phyloP scores from a whole-genome alignment of 64 coral and sea anemone species.

The Dendronephthya gigantea region DNA sequence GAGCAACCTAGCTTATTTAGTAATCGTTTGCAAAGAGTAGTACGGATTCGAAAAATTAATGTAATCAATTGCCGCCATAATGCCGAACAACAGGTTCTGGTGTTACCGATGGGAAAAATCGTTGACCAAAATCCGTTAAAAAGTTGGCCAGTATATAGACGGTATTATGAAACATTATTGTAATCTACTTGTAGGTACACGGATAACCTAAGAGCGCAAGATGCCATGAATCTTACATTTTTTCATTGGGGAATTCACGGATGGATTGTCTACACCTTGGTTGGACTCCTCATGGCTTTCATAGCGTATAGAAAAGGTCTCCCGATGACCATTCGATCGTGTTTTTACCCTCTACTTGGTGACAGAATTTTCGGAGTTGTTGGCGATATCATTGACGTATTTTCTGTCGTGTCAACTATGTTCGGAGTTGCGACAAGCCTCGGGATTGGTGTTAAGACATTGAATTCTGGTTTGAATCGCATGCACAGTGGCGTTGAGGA shows the following conservation, averaged over 20 bases:
- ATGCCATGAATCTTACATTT: slow-evolving; percentile 3
- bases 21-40: too few species aligned
- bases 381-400: not conserved
- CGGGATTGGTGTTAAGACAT: not conserved
- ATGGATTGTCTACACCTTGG: not conserved
- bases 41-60: too few species aligned
- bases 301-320: not conserved
- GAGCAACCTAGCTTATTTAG: too few species aligned
- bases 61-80: too few species aligned
- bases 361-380: not conserved
- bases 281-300: not conserved
- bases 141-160: too few species aligned
- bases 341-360: not conserved
- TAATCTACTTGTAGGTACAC: not conserved
- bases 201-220: not conserved
- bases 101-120: too few species aligned
- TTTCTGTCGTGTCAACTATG: not conserved
- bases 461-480: slow-evolving; percentile 4
- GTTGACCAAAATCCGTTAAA: too few species aligned
- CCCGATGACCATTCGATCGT: not conserved
- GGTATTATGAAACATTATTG: not conserved
- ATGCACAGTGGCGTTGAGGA: not conserved
- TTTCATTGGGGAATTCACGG: not conserved
- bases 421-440: not conserved
- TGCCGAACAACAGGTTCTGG: too few species aligned